These are phyloP conservation scores for Cheilosia impressa DNA, from an alignment of 2,888 invertebrate genomes.

Conservation along the genomic window DNA sequence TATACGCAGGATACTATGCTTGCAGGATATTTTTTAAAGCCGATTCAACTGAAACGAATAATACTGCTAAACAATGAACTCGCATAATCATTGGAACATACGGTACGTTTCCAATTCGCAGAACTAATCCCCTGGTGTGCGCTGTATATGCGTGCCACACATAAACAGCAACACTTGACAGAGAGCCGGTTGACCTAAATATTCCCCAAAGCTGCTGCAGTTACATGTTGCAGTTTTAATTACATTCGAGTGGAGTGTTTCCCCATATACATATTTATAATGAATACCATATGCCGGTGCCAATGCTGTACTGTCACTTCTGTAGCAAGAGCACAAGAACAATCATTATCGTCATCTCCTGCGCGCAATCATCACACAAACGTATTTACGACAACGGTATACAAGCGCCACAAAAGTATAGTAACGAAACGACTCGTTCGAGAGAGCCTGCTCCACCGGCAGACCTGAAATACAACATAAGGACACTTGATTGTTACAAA, in stretches of 20 bases:
- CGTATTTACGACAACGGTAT: no score
- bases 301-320: background rate
- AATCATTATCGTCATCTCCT: constrained; percentile 51
- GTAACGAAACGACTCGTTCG: background rate
- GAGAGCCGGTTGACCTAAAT: constrained; percentile 47
- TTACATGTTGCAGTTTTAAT: constrained; percentile 66
- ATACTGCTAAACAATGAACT: constrained; percentile 55
- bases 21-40: constrained; percentile 35
- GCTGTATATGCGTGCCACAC: constrained; percentile 11
- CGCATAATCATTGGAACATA: constrained; percentile 53
- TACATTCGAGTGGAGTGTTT: constrained; percentile 67
- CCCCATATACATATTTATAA: constrained; percentile 38
- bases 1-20: constrained; percentile 18
- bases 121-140: constrained; percentile 58
- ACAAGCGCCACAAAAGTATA: constrained; percentile 1
- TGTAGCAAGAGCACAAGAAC: constrained; percentile 34
- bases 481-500: constrained; percentile 69
- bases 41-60: constrained; percentile 58
- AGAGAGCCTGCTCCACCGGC: background rate
- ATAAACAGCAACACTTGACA: constrained; percentile 53
- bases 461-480: constrained; percentile 55
- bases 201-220: constrained; percentile 35
- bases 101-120: constrained; percentile 64
- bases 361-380: background rate
- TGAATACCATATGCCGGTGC: constrained; percentile 32